Percentiles rank a stretch among this genome's conserved stretches.
phyloP scores from a whole-genome alignment of 2,888 invertebrate species.

The Scrobipalpa atriplicella region DNA sequence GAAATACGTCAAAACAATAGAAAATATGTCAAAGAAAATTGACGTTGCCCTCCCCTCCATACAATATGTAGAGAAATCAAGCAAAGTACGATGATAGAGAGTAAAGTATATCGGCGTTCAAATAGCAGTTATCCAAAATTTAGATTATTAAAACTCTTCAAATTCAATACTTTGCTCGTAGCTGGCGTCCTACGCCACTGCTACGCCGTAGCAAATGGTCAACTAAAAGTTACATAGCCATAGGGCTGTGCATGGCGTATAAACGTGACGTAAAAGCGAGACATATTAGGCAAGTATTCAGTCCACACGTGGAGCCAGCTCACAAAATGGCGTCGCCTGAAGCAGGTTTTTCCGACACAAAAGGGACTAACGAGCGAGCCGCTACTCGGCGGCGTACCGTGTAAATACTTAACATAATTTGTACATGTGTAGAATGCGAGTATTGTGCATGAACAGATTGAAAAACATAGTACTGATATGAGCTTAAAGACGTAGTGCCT shows the following conservation, averaged over 20 bases:
- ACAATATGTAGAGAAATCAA: too few relatives aligned
- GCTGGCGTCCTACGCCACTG: background rate
- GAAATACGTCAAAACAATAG: too few relatives aligned
- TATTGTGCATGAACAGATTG: constrained; percentile 73
- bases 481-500: constrained; percentile 87
- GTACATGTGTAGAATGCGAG: constrained; percentile 74
- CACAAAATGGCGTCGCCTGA: constrained; percentile 12
- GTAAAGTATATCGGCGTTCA: background rate
- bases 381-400: constrained; percentile 43
- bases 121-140: background rate
- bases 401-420: constrained; percentile 71
- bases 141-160: too few relatives aligned
- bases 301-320: constrained; percentile 6
- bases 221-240: background rate
- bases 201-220: background rate
- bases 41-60: background rate
- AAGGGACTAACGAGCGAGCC: constrained; percentile 15
- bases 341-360: constrained; percentile 16
- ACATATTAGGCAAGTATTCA: constrained; percentile 14
- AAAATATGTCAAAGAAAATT: background rate
- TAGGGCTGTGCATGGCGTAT: background rate
- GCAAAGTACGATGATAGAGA: too few relatives aligned
- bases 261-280: constrained; percentile 12
- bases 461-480: constrained; percentile 84
- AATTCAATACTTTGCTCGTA: too few relatives aligned